Base-by-base conservation (phyloP, 92 coral and sea anemone species). In the Virgularia gustaviana region DNA sequence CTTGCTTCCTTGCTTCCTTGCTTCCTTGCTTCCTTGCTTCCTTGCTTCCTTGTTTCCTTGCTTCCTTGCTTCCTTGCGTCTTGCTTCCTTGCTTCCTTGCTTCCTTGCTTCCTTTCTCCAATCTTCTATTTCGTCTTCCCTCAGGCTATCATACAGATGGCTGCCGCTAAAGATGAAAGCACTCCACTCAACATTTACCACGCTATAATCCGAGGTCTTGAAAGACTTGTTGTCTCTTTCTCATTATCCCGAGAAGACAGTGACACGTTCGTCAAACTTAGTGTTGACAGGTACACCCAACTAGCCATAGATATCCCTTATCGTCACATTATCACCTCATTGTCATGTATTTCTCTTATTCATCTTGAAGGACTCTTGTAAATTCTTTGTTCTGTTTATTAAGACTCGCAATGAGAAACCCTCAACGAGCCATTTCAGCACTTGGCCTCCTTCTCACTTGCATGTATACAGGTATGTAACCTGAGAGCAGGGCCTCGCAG, bases 261-360 rank as follows among this genome's bases (percentile, higher is more conserved):
- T 19, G 98, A 92, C 59, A 84, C 96, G 5, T 68, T 92, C 30
- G 98, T 92, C 19, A 92, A 92, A 37, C 88, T 92, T 12, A 92
- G 98, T 59, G 96, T 89, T 9, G 98, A 92, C 85, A 86, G 98
- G 98, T 92, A 54, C n/a, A n/a, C n/a, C n/a, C n/a, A n/a, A n/a
- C 22, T 20, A 5, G n/a, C n/a, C 54, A n/a, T 47, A 24, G 23
- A 47, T 47, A 1, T 47, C 20, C 0, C n/a, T n/a, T n/a, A 4
- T 23, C 16, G 16, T 45, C 53, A 45, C 16, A 23, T 45, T 1
- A 45, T 45, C 16, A 45, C 8, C n/a, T n/a, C n/a, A n/a, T n/a
- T n/a, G n/a, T n/a, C 52, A 29, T 52, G 43, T 38, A 57, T 37
- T 36, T 30, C 55, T 24, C 27, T 0, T 49, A 22, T 35, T 24